These are phyloP conservation scores for Leiothrix lutea DNA, from an alignment of 2,113 vertebrate genomes.

Conservation along the genomic window DNA sequence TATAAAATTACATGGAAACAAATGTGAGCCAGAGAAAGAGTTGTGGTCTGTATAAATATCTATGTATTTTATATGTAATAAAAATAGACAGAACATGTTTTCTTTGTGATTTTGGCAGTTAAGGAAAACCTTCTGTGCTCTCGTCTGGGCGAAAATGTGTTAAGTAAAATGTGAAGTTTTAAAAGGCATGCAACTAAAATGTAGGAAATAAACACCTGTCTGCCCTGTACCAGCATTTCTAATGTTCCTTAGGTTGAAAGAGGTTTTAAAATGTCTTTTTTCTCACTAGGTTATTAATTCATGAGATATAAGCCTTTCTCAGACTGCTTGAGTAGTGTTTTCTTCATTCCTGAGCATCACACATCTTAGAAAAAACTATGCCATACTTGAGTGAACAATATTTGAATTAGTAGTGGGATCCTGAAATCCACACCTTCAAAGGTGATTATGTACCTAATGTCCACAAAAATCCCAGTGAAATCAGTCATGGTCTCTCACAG, in stretches of 20 bases:
- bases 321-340: not conserved
- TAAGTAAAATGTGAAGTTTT: not conserved
- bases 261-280: not conserved
- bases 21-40: not conserved
- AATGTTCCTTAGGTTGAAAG: not conserved
- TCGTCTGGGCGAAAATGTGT: not conserved
- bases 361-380: not conserved
- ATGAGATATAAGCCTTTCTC: not conserved
- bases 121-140: not conserved
- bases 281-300: not conserved
- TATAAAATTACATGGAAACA: not conserved
- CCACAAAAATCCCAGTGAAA: not conserved
- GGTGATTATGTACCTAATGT: not conserved
- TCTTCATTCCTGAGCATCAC: not conserved
- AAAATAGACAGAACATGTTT: not conserved
- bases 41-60: not conserved
- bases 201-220: not conserved
- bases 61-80: not conserved
- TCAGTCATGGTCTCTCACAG: not conserved
- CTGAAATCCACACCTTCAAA: not conserved
- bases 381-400: not conserved
- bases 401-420: not conserved
- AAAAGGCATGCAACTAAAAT: not conserved
- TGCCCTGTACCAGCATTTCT: not conserved
- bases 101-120: not conserved